These are phyloP conservation scores for Drosophila micromelanica DNA, from an alignment of 1,140 invertebrate species.

Conservation along the genomic window DNA sequence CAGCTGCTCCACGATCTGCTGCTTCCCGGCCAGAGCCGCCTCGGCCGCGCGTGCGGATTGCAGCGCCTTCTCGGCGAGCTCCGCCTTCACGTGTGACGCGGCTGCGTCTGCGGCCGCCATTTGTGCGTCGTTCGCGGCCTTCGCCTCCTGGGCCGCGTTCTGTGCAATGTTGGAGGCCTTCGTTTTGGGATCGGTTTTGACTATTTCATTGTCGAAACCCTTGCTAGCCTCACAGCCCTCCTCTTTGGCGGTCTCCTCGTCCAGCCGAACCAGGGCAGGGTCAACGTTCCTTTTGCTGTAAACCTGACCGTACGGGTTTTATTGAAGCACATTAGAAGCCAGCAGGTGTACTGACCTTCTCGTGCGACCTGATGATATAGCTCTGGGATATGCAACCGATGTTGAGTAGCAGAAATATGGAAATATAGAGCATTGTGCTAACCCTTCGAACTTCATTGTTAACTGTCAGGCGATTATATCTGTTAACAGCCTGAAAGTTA, in stretches of 20 bases:
- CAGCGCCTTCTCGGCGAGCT: slow-evolving; percentile 88
- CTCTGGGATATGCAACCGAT: slow-evolving; percentile 31
- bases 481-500: slow-evolving; percentile 24
- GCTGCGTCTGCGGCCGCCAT: slow-evolving; percentile 87
- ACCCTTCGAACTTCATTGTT: slow-evolving; percentile 27
- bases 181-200: slow-evolving; percentile 11
- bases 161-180: slow-evolving; percentile 83
- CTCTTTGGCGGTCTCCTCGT: slow-evolving; percentile 2
- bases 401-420: slow-evolving; percentile 39
- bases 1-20: slow-evolving; percentile 86
- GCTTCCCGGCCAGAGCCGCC: slow-evolving; percentile 87
- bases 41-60: slow-evolving; percentile 88
- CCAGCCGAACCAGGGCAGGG: slow-evolving; percentile 8
- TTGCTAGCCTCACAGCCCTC: neutral
- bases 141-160: slow-evolving; percentile 87
- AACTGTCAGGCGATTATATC: slow-evolving; percentile 16
- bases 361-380: slow-evolving; percentile 14
- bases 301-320: slow-evolving; percentile 11
- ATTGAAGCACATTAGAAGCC: no score
- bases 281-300: slow-evolving; percentile 33
- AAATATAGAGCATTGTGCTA: slow-evolving; percentile 46
- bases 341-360: slow-evolving; percentile 32
- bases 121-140: slow-evolving; percentile 88
- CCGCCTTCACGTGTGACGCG: slow-evolving; percentile 87
- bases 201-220: neutral